Percentiles rank a stretch among this genome's conserved stretches.
These are phyloP conservation scores for Uropsilus gracilis DNA, from an alignment of 2,113 vertebrate genomes.

Conservation along the genomic window DNA sequence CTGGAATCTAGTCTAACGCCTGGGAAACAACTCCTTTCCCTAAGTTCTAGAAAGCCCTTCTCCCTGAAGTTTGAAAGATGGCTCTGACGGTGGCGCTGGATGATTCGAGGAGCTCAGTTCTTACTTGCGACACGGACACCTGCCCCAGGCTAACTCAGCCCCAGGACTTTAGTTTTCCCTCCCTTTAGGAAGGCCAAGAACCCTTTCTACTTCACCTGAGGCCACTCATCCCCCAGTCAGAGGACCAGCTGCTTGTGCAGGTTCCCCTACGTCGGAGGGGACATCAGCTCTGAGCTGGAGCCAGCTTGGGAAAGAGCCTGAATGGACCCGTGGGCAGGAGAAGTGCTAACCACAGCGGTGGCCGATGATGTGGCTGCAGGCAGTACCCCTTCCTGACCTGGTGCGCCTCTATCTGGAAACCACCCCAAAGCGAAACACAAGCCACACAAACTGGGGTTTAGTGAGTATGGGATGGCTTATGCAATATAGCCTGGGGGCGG, in stretches of 20 bases:
- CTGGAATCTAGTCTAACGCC: not conserved
- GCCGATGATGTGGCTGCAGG: not conserved
- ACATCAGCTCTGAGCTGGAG: not conserved
- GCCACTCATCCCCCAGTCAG: rapidly evolving
- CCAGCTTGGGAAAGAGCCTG: not conserved
- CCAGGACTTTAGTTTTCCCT: not conserved
- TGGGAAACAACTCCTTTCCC: not conserved
- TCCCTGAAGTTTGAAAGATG: not conserved
- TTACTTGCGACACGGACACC: not conserved
- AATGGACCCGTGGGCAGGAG: not conserved
- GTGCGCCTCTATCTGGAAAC: not conserved
- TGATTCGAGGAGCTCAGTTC: not conserved
- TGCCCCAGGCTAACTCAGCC: rapidly evolving
- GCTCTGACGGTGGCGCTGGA: rapidly evolving
- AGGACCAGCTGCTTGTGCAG: not conserved
- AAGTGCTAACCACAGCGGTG: not conserved
- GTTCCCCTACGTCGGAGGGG: not conserved
- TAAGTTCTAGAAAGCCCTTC: not conserved
- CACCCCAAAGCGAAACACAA: not conserved
- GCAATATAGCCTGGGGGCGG: not conserved
- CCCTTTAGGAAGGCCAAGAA: not conserved
- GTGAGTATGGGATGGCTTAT: not conserved
- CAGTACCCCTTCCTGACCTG: not conserved
- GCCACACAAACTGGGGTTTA: not conserved
- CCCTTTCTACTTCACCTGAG: not conserved